Percentiles rank a stretch among this genome's conserved stretches.
phyloP scores from a whole-genome alignment of 1,140 invertebrate genomes.

The Caerostris extrusa region DNA sequence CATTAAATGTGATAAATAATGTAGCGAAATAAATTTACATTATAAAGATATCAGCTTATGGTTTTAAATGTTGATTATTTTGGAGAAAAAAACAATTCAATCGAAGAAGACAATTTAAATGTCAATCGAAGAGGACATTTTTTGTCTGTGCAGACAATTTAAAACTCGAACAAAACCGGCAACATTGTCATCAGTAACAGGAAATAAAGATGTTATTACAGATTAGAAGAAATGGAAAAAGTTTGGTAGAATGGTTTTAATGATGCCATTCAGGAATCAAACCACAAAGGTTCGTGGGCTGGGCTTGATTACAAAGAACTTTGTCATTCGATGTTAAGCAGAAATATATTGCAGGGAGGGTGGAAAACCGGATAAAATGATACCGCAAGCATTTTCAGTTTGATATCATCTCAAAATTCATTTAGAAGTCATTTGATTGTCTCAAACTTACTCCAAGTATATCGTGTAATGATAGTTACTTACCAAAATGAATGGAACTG shows the following conservation, averaged over 20 bases:
- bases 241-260: constrained; percentile 48
- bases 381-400: constrained; percentile 12
- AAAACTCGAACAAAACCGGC: not conserved
- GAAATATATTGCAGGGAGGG: constrained; percentile 28
- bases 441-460: too few relatives aligned
- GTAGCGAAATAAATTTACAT: too few relatives aligned
- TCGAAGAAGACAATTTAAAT: not conserved
- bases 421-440: too few relatives aligned
- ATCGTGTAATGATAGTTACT: too few relatives aligned
- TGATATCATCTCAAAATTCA: not conserved
- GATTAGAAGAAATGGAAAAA: not conserved
- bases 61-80: too few relatives aligned
- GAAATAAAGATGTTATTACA: constrained; percentile 62
- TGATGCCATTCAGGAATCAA: constrained; percentile 63
- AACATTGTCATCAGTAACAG: constrained; percentile 38
- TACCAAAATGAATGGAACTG: too few relatives aligned
- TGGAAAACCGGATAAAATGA: not conserved
- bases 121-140: not conserved
- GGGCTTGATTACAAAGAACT: constrained; percentile 68
- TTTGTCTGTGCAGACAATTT: not conserved
- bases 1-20: too few relatives aligned
- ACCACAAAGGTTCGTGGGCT: constrained; percentile 57
- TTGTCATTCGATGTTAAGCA: constrained; percentile 37
- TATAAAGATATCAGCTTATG: too few relatives aligned
- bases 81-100: too few relatives aligned